A percentile compares a stretch with the other conserved stretches of the same genome.
phyloP scores from a whole-genome alignment of 1,140 invertebrate species.

The Eriocheir sinensis region DNA sequence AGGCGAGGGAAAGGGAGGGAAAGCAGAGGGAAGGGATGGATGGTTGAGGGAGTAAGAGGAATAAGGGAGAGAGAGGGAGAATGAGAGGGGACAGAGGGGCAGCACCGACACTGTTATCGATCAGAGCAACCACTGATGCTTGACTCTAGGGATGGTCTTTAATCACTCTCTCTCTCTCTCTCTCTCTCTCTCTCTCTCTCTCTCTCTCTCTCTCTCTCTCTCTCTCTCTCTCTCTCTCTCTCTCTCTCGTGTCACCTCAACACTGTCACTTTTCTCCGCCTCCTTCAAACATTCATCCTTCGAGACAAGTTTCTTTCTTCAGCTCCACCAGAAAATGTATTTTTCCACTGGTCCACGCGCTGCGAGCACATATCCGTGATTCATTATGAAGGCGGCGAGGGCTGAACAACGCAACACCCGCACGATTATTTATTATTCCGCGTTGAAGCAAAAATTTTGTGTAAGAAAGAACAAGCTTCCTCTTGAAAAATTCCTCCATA shows the following conservation, averaged over 20 bases:
- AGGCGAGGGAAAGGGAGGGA: background rate
- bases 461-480: too few relatives aligned
- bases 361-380: too few relatives aligned
- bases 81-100: background rate
- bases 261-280: background rate
- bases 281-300: background rate
- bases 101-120: conserved; percentile 19
- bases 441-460: background rate
- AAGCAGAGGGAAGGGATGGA: background rate
- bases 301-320: background rate
- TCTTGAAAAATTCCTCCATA: too few relatives aligned
- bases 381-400: too few relatives aligned
- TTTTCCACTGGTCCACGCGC: too few relatives aligned
- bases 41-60: background rate
- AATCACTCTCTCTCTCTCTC: conserved; percentile 46
- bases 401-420: background rate
- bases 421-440: background rate
- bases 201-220: conserved; percentile 19
- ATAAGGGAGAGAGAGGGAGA: background rate
- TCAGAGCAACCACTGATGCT: background rate
- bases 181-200: conserved; percentile 59
- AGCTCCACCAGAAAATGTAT: too few relatives aligned
- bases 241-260: background rate
- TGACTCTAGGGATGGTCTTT: conserved; percentile 4
- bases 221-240: too few relatives aligned